These are phyloP conservation scores for Elgaria multicarinata DNA, from an alignment of 2,113 vertebrate species.

Conservation along the genomic window DNA sequence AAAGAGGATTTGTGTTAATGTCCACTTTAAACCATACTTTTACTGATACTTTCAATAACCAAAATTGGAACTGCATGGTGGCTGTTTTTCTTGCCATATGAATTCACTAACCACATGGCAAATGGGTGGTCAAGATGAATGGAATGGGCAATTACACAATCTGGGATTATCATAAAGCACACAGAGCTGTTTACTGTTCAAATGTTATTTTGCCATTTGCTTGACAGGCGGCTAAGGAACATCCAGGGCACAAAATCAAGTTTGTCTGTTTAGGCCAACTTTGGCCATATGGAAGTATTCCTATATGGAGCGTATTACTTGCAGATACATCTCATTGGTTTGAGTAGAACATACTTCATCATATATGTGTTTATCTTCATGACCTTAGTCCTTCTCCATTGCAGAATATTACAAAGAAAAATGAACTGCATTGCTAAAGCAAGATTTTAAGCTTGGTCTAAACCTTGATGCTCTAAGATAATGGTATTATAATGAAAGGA, in stretches of 20 bases:
- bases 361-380: not conserved
- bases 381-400: not conserved
- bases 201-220: not conserved
- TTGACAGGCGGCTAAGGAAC: not conserved
- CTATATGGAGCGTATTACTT: not conserved
- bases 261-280: not conserved
- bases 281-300: not conserved
- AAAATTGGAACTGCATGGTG: not conserved
- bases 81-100: not conserved
- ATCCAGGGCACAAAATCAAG: not conserved
- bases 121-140: not conserved
- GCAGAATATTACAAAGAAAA: not conserved
- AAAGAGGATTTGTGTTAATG: not conserved
- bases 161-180: not conserved
- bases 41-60: not conserved
- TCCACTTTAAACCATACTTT: no score
- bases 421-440: not conserved
- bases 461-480: conserved; percentile 25
- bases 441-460: not conserved
- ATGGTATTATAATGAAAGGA: not conserved
- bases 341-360: conserved; percentile 5
- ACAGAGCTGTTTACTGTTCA: not conserved
- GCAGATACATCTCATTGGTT: not conserved
- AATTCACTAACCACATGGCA: not conserved
- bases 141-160: not conserved